A percentile compares a stretch with the other conserved stretches of the same genome.
These are phyloP conservation scores for Aphelocoma californica DNA, from an alignment of 2,797 vertebrate species.

Conservation along the genomic window DNA sequence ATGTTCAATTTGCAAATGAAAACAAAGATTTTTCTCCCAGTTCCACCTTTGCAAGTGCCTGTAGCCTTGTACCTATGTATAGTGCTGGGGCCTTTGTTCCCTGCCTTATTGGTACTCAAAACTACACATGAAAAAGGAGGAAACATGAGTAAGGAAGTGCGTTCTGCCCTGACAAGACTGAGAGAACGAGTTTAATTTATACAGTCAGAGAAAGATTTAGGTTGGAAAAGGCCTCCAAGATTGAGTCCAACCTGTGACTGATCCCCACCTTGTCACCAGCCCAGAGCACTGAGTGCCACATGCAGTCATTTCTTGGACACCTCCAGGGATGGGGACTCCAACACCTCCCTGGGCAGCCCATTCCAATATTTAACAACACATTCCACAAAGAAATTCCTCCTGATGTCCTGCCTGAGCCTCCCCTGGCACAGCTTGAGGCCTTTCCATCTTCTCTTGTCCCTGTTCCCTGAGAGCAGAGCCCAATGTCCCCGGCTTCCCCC, in stretches of 20 bases:
- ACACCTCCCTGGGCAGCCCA: accelerated
- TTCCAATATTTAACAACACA: background rate
- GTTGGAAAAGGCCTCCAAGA: background rate
- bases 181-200: background rate
- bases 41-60: background rate
- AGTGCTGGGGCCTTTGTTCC: background rate
- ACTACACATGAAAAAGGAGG: background rate
- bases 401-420: accelerated
- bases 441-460: background rate
- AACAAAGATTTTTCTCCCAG: background rate
- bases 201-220: background rate
- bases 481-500: accelerated
- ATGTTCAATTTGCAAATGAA: background rate
- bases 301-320: accelerated
- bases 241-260: accelerated
- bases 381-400: background rate
- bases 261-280: too few species aligned
- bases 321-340: background rate
- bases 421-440: background rate
- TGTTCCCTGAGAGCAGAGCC: background rate
- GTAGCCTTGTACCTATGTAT: too few species aligned
- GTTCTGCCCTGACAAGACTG: background rate
- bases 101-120: background rate
- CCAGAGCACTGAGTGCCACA: too few species aligned
- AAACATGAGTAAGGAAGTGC: background rate